Evolutionary conservation across 2,113 vertebrate genomes (phyloP).

Genomic region (Nyctibius bracteatus): DNA sequence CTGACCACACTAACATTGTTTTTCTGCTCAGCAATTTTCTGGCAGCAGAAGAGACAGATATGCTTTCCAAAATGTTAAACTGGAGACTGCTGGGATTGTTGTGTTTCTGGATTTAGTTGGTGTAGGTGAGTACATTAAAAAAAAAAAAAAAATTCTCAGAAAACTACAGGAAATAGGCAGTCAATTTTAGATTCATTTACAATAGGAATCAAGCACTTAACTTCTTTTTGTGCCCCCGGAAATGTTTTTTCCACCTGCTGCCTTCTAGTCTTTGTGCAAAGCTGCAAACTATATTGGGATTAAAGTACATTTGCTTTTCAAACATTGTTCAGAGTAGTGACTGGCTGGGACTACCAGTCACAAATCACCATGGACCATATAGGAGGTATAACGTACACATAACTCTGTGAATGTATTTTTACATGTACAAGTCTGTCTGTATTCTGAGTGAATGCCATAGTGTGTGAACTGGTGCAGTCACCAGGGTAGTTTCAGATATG

Average conservation of each 20-base stretch:
- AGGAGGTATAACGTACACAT: neutral
- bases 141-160: neutral
- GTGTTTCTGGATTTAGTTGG: neutral
- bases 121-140: neutral
- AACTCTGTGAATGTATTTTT: neutral
- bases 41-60: neutral
- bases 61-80: neutral
- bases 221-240: neutral
- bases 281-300: neutral
- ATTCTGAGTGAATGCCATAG: neutral
- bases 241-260: neutral
- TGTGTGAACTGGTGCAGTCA: neutral
- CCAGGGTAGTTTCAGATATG: neutral
- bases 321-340: neutral
- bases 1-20: neutral
- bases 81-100: neutral
- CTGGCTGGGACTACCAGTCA: neutral
- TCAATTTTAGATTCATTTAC: neutral
- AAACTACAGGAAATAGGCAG: neutral
- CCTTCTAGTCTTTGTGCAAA: neutral
- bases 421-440: accelerated
- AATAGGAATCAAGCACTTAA: neutral
- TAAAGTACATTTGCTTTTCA: neutral
- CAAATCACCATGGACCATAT: neutral
- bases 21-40: neutral